Conservation (phyloP, 2,113 vertebrate genomes). For the Pterophyllum scalare region DNA sequence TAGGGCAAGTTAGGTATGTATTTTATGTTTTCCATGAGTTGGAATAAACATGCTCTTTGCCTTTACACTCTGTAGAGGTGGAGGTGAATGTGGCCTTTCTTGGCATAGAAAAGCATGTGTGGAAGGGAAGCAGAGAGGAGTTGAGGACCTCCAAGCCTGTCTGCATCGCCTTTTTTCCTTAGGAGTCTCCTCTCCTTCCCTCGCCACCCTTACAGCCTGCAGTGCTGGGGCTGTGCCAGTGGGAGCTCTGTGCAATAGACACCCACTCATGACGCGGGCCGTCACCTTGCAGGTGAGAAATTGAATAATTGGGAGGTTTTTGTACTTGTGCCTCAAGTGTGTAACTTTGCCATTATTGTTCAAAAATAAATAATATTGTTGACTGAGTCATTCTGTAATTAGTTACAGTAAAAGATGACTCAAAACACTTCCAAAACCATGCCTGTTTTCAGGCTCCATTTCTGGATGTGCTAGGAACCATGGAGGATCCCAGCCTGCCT, state of each 20-base stretch:
- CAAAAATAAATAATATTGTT: background rate
- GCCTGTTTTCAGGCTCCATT: slow-evolving; percentile 88
- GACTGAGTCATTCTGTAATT: background rate
- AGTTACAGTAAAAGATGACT: background rate
- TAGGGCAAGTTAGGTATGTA: background rate
- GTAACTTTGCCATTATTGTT: background rate
- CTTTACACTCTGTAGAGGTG: slow-evolving; percentile 84
- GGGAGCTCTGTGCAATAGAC: slow-evolving; percentile 89
- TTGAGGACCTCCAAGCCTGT: slow-evolving; percentile 90
- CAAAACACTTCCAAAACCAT: background rate
- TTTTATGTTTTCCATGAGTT: background rate
- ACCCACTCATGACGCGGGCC: slow-evolving; percentile 85
- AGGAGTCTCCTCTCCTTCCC: slow-evolving; percentile 86
- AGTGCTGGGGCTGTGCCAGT: slow-evolving; percentile 94
- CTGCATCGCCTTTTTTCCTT: slow-evolving; percentile 83
- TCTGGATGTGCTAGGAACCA: slow-evolving; percentile 90
- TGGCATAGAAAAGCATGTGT: slow-evolving; percentile 89
- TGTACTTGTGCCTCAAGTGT: background rate
- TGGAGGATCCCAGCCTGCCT: slow-evolving; percentile 89
- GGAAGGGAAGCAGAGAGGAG: slow-evolving; percentile 86
- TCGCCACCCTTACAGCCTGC: slow-evolving; percentile 84
- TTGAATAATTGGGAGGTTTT: background rate
- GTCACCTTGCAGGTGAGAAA: slow-evolving; percentile 87
- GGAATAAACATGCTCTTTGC: background rate
- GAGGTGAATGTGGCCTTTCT: slow-evolving; percentile 89